These are phyloP conservation scores for Tachuris rubrigastra DNA, from an alignment of 2,113 vertebrate species.

Conservation along the genomic window DNA sequence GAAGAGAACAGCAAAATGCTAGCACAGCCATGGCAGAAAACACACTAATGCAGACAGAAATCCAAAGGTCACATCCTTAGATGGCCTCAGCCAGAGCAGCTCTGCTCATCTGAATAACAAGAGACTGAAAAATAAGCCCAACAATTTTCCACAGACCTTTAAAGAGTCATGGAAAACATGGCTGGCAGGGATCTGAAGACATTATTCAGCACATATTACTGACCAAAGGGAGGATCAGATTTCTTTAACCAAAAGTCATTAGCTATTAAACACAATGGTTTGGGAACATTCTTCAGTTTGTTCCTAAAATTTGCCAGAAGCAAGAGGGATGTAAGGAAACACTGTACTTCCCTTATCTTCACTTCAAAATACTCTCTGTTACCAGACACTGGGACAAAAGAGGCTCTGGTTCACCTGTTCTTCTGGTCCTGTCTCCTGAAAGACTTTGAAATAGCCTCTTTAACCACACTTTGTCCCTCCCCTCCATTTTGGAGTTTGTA, in stretches of 20 bases:
- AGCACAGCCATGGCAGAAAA: neutral
- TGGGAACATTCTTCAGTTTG: slow-evolving; percentile 17
- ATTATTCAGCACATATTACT: slow-evolving; percentile 32
- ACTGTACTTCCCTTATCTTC: neutral
- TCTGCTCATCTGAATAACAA: slow-evolving; percentile 11
- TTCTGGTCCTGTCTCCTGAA: neutral
- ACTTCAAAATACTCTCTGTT: neutral
- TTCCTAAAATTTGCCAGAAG: slow-evolving; percentile 27
- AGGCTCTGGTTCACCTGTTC: neutral
- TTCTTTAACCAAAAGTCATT: slow-evolving; percentile 35
- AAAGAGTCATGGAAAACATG: slow-evolving; percentile 47
- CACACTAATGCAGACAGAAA: neutral
- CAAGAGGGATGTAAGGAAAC: neutral
- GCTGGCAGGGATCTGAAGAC: slow-evolving; percentile 36
- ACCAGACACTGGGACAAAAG: neutral
- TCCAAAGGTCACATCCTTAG: slow-evolving; percentile 53
- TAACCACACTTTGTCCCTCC: neutral
- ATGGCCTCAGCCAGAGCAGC: neutral
- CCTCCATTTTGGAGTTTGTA: neutral
- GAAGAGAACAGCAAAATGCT: neutral
- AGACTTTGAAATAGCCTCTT: neutral
- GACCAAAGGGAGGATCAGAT: slow-evolving; percentile 44
- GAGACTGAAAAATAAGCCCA: slow-evolving; percentile 16
- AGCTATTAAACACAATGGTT: slow-evolving; percentile 40
- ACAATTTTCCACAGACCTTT: slow-evolving; percentile 36